Evolutionary conservation across 2,113 vertebrate genomes (phyloP), one percentile per base, ranked within the genome.

Genomic region (Tinamus guttatus): DNA sequence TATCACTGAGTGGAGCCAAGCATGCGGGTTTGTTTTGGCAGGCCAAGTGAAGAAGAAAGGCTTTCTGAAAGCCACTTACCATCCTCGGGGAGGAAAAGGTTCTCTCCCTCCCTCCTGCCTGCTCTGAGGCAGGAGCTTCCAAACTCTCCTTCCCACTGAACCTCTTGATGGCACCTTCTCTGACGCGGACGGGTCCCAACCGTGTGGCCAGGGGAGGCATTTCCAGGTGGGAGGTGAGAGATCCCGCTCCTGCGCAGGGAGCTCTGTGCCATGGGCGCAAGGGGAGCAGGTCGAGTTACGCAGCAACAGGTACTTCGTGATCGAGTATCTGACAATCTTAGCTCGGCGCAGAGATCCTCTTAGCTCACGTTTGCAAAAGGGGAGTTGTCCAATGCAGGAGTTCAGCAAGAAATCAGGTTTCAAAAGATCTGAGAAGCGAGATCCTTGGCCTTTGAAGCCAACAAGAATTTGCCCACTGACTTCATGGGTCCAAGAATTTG

Each of bases 51-150:
- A 93, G 56, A 87, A 94, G 88, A 90, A 95, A 95, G 91, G 77
- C 87, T 81, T 91, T 84, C 94, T 88, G 93, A 95, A 88, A 96
- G 80, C 92, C 96, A 96, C 96, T 96, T 97, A 97, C 95, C 96
- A 93, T 95, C 73, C 83, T 89, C 51, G 19, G 81, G 62, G 92
- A 91, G 69, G 60, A 88, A 95, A 85, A 88, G 90, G 88, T 75
- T 81, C 52, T 81, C 52, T 92, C 73, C 85, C 94, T 90, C 87
- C 47, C 85, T 81, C 82, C 64, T 6, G 73, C 92, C 95, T 96
- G 91, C 32, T 89, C 82, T 92, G 94, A 93, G 15, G 71, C 60
- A 85, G 82, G 68, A 64, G 76, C 65, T 90, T 88, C 85, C 94
- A 92, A 83, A 84, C 76, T 88, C 64, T 79, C 74, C 19, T 87